Evolutionary conservation across 2,113 vertebrate genomes (phyloP).

Genomic region (Mobula birostris): DNA sequence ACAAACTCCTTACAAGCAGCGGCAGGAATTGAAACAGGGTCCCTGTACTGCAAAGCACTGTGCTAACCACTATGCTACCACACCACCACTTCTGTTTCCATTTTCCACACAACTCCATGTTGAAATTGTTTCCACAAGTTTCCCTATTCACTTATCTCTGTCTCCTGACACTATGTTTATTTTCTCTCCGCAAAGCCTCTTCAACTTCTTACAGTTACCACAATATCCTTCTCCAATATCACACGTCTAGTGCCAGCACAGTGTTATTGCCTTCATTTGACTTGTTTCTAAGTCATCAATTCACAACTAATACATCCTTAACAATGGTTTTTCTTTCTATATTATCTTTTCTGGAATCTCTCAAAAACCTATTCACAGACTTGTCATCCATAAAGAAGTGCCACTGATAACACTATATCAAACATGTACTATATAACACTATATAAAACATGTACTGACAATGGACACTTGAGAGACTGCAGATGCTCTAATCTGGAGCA

Average conservation of each 20-base stretch:
- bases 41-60: too few relatives aligned
- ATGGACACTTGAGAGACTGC: not conserved
- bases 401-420: not conserved
- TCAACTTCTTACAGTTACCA: not conserved
- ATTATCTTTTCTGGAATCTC: not conserved
- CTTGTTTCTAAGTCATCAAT: not conserved
- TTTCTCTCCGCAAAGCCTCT: not conserved
- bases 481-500: too few relatives aligned
- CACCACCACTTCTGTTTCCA: not conserved
- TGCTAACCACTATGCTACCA: too few relatives aligned
- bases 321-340: not conserved
- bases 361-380: not conserved
- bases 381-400: not conserved
- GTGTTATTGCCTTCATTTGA: not conserved
- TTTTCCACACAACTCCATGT: not conserved
- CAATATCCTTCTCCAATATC: not conserved
- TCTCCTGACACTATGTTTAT: not conserved
- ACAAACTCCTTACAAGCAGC: too few relatives aligned
- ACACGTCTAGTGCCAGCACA: not conserved
- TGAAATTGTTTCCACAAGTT: not conserved
- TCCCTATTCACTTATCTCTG: not conserved
- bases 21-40: too few relatives aligned
- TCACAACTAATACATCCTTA: not conserved
- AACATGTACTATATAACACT: not conserved
- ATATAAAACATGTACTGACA: not conserved